Evolutionary conservation across 1,140 invertebrate species (phyloP), one percentile per base, ranked within the genome.

Genomic region (Drosophila kohkoa): DNA sequence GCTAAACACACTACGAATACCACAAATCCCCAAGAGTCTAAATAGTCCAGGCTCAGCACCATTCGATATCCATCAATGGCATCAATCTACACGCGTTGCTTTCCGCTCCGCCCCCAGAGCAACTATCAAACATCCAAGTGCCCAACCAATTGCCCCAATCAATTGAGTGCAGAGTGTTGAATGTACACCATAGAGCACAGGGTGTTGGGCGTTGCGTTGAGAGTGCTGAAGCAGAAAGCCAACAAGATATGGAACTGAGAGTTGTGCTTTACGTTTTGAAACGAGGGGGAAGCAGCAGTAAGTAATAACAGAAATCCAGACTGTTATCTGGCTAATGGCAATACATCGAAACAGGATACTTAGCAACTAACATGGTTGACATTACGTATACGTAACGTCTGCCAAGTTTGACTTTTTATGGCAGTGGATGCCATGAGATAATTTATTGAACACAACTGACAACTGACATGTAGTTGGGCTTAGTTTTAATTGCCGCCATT

Each of bases 1-100:
- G 57, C 43, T 60, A 65, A 68, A 52, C 54, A 51, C 59, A 54
- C 70, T n/a, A 46, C 55, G 46, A 20, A 49, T 58, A 28, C 63
- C 51, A 13, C 75, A 79, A 79, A 79, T 69, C 75, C 77, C 49
- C 41, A 11, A 38, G 75, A 73, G 69, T 20, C 59, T 59, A 55
- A 43, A 48, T 76, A 64, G 57, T 52, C 35, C 25, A 15, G 62
- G 32, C 30, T 43, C 43, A 30, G 64, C 69, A 68, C 46, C 43
- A 65, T 79, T 74, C 72, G 77, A 77, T 79, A 74, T 73, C 75
- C 77, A 79, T 79, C 77, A 79, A 77, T 66, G 59, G 54, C 59
- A 73, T 77, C 77, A 68, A 69, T 77, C 75, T 64, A 62, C 69
- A 68, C 15, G 48, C 30, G 20, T 25, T 32, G 25, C 20, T 32